Evolutionary conservation across 2,113 vertebrate genomes (phyloP), one percentile per base, ranked within the genome.

Genomic region (Ictidomys tridecemlineatus): DNA sequence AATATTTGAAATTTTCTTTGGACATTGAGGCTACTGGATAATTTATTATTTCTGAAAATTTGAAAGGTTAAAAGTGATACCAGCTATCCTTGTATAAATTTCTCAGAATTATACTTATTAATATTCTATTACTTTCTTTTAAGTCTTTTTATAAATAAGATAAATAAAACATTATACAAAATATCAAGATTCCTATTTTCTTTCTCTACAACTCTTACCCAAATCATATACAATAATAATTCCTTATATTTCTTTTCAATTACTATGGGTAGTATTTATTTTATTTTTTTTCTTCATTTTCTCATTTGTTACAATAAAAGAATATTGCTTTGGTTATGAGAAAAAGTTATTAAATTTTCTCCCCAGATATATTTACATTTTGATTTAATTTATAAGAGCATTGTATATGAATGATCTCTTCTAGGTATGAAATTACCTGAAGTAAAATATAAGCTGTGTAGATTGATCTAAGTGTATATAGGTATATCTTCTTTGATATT

Each of bases 301-400:
- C 45, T 94, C 74, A 58, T 89, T 95, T 94, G 74, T 96, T 95
- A 91, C 14, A 97, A 87, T 93, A 77, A 93, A 94, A 87, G 4
- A 94, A 65, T 93, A 97, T 91, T 96, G 73, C 72, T 85, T 85
- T 97, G 32, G 67, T 82, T 95, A 85, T 93, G 77, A 96, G 85
- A 73, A 93, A 97, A 92, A 76, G 65, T 89, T 95, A 96, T 96
- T 96, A 95, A 91, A 91, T 76, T 39, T 94, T 95, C 32, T 96
- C 39, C 82, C 39, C 70, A 78, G 69, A 93, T 83, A 39, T 63
- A 93, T 92, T 94, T 97, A 96, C 22, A 94, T 97, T 89, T 95
- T 96, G 58, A 94, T 95, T 92, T 83, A 91, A 92, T 93, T 96
- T 95, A 8, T 28, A 76, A 79, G 67, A 79, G 32, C 39, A 88